Evolutionary conservation across 2,888 invertebrate species (phyloP).

Genomic region (Amiota minor): DNA sequence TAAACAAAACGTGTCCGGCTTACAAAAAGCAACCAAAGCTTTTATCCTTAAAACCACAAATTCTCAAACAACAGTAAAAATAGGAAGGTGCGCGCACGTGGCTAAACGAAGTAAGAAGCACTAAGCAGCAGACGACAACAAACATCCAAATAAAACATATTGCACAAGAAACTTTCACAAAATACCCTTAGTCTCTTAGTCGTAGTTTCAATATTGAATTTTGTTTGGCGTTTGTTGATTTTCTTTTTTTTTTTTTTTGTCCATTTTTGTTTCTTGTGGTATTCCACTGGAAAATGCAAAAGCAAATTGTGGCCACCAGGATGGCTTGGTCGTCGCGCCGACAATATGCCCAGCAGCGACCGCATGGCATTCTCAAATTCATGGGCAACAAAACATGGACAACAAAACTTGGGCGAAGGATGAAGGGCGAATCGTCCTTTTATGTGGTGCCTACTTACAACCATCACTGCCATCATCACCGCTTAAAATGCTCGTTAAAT

Average conservation of each 20-base stretch:
- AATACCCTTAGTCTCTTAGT: not conserved
- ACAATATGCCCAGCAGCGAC: too few relatives aligned
- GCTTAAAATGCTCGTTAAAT: conserved; percentile 5
- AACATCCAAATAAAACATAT: not conserved
- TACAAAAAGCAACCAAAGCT: not conserved
- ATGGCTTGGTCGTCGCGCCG: too few relatives aligned
- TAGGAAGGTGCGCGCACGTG: not conserved
- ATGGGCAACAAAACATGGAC: too few relatives aligned
- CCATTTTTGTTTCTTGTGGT: too few relatives aligned
- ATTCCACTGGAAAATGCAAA: too few relatives aligned
- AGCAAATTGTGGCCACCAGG: too few relatives aligned
- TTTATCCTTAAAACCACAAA: not conserved
- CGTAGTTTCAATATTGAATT: too few relatives aligned
- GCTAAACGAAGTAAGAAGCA: not conserved
- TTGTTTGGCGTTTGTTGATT: too few relatives aligned
- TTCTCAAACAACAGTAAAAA: not conserved
- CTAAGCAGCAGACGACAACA: not conserved
- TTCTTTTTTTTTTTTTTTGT: too few relatives aligned
- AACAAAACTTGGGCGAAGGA: not conserved
- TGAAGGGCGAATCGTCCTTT: not conserved
- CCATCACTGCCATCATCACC: not conserved
- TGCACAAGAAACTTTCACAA: not conserved
- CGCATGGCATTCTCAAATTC: too few relatives aligned
- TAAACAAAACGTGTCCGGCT: conserved; percentile 1
- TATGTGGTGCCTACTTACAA: not conserved